A percentile compares a stretch with the other conserved stretches of the same genome.
Conservation (phyloP, 2,113 vertebrate species). For the Psophia crepitans region DNA sequence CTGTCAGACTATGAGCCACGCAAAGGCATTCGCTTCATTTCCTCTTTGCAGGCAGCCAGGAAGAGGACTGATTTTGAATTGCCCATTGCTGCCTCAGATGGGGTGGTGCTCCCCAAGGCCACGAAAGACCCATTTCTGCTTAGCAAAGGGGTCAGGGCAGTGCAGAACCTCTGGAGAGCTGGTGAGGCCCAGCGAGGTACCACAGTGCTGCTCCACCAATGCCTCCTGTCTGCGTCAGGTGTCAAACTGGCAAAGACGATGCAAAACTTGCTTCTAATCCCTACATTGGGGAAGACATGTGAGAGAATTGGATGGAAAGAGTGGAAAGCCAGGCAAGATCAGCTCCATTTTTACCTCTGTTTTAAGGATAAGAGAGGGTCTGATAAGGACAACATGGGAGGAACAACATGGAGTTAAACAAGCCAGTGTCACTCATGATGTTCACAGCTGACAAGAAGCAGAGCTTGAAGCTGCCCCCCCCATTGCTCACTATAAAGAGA, state of each 20-base stretch:
- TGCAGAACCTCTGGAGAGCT: background rate
- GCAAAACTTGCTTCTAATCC: background rate
- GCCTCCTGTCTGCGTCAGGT: background rate
- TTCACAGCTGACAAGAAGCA: slow-evolving; percentile 67
- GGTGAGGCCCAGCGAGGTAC: background rate
- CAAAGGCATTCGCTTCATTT: background rate
- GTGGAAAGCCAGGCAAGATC: slow-evolving; percentile 5
- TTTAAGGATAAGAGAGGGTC: slow-evolving; percentile 43
- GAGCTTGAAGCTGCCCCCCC: background rate
- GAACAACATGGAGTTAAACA: slow-evolving; percentile 31
- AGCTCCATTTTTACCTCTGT: background rate
- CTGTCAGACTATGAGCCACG: background rate
- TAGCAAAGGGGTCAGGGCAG: background rate
- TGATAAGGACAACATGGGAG: slow-evolving; percentile 43
- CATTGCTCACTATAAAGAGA: background rate
- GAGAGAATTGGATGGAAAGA: background rate
- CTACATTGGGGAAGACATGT: background rate
- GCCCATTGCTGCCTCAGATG: background rate
- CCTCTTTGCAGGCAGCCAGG: background rate
- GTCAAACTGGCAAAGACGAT: background rate
- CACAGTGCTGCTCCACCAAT: background rate
- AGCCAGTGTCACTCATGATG: background rate
- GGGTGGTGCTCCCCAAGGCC: background rate
- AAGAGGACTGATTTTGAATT: background rate
- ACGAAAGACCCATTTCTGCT: background rate